These are phyloP conservation scores for Sphaeramia orbicularis DNA, from an alignment of 2,797 vertebrate species.

Conservation along the genomic window DNA sequence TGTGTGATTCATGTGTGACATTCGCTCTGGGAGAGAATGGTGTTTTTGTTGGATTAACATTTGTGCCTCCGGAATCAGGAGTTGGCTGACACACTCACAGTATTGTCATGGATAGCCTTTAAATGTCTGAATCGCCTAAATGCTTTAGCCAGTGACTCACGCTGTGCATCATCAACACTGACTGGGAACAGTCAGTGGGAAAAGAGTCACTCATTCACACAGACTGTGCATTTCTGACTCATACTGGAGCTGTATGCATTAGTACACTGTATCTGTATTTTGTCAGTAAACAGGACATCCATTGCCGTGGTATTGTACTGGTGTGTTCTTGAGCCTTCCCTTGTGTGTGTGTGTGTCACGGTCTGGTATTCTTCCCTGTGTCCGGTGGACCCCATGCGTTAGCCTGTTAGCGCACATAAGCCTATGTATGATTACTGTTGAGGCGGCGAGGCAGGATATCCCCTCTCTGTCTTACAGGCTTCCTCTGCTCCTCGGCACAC, in stretches of 20 bases:
- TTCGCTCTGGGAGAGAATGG: constrained; percentile 29
- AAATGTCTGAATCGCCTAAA: constrained; percentile 52
- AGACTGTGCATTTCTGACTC: constrained; percentile 43
- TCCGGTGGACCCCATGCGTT: constrained; percentile 62
- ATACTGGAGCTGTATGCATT: constrained; percentile 15
- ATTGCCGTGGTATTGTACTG: constrained; percentile 51
- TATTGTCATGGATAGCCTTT: constrained; percentile 50
- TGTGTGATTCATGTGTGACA: constrained; percentile 61
- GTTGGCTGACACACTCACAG: constrained; percentile 42
- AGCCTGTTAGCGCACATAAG: constrained; percentile 54
- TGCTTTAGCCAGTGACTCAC: constrained; percentile 68
- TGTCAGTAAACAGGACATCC: constrained; percentile 69
- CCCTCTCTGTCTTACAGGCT: constrained; percentile 79
- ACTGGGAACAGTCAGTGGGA: constrained; percentile 41
- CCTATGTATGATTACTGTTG: constrained; percentile 42
- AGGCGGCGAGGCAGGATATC: constrained; percentile 78
- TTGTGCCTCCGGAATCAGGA: constrained; percentile 25
- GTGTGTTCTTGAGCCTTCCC: constrained; percentile 40
- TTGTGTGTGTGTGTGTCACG: constrained; percentile 65
- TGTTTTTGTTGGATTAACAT: constrained; percentile 63
- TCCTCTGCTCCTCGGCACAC: constrained; percentile 72
- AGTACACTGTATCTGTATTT: constrained; percentile 29
- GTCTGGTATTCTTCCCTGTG: constrained; percentile 57
- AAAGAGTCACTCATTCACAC: constrained; percentile 42
- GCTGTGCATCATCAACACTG: constrained; percentile 46